Evolutionary conservation across 2,888 invertebrate genomes (phyloP).

Genomic region (Apodemia mormo): DNA sequence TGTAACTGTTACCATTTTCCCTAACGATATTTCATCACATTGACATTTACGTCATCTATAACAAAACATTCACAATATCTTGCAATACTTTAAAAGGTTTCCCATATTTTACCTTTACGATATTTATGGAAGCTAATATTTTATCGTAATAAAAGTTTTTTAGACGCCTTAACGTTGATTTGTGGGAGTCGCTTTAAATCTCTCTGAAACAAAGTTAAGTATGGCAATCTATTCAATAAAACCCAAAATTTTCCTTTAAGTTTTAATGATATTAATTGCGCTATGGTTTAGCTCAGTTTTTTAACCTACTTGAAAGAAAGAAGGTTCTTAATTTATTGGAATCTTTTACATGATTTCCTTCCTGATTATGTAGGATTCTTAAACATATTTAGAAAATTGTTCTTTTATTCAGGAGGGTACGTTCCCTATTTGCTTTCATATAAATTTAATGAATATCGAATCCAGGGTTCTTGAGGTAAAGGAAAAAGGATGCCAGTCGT

Average conservation of each 20-base stretch:
- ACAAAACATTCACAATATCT: slow-evolving; percentile 11
- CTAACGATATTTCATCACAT: background rate
- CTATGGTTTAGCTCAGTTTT: too few species aligned
- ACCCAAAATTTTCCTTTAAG: background rate
- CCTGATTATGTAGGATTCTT: too few species aligned
- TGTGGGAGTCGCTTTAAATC: slow-evolving; percentile 11
- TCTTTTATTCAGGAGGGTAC: too few species aligned
- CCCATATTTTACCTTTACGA: slow-evolving; percentile 5
- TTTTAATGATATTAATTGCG: background rate
- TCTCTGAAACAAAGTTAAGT: slow-evolving; percentile 3
- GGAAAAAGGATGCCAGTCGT: too few species aligned
- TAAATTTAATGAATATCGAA: too few species aligned
- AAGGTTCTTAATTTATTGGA: too few species aligned
- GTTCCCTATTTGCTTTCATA: too few species aligned
- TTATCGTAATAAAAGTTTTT: slow-evolving; percentile 11
- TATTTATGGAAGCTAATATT: slow-evolving; percentile 15
- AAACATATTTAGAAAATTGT: too few species aligned
- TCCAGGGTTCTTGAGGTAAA: too few species aligned
- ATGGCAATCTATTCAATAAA: slow-evolving; percentile 9
- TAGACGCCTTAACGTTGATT: slow-evolving; percentile 9
- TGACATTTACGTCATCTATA: slow-evolving; percentile 4
- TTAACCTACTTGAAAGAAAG: too few species aligned
- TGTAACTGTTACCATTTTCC: background rate
- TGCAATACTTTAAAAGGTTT: slow-evolving; percentile 11
- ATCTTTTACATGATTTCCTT: too few species aligned